Percentiles rank a stretch among this genome's conserved stretches.
phyloP scores from a whole-genome alignment of 2,888 invertebrate species.

The Lepetodrilus schrolli region DNA sequence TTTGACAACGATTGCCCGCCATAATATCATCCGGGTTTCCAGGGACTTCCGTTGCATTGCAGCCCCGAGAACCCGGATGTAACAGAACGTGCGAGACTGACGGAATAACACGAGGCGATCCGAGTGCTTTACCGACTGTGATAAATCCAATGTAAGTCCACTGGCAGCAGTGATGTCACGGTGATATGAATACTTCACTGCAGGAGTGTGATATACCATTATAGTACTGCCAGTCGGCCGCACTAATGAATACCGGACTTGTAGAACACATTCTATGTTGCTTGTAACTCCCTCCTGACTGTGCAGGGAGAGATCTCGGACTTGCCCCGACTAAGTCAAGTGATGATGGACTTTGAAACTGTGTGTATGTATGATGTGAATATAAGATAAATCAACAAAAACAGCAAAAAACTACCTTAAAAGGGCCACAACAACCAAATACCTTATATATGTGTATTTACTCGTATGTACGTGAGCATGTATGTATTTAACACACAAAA shows the following conservation, averaged over 20 bases:
- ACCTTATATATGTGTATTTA: slow-evolving; percentile 24
- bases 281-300: not conserved
- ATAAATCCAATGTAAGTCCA: slow-evolving; percentile 13
- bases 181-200: not conserved
- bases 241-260: not conserved
- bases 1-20: no score
- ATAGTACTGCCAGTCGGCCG: not conserved
- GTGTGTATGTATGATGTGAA: slow-evolving; percentile 4
- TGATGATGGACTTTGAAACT: slow-evolving; percentile 5
- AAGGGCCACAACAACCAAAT: slow-evolving; percentile 22
- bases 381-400: slow-evolving; percentile 8
- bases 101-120: no score
- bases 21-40: no score
- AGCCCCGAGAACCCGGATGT: no score
- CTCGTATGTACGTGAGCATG: slow-evolving; percentile 24
- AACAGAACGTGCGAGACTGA: no score
- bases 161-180: slow-evolving; percentile 3
- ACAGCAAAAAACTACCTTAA: slow-evolving; percentile 1
- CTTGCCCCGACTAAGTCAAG: not conserved
- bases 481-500: slow-evolving; percentile 3
- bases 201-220: not conserved
- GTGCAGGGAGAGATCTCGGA: not conserved
- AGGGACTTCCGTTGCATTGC: no score
- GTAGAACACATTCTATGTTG: not conserved
- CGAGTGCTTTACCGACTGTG: slow-evolving; percentile 9